A percentile compares a stretch with the other conserved stretches of the same genome.
Evolutionary conservation across 2,888 invertebrate species (phyloP).

Genomic region (Amphipoea oculea): DNA sequence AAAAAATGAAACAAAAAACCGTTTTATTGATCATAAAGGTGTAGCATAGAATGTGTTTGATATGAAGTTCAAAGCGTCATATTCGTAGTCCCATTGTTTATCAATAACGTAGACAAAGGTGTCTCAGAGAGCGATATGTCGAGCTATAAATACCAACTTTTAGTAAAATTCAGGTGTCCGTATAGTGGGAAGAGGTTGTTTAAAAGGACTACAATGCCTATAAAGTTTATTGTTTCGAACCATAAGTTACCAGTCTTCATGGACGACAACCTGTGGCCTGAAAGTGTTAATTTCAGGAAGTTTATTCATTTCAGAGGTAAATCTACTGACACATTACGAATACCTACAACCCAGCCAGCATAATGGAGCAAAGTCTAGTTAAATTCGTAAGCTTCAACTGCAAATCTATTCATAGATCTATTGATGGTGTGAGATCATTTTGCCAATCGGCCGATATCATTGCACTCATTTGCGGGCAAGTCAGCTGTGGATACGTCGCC

Average conservation of each 20-base stretch:
- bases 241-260: background rate
- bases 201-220: background rate
- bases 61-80: background rate
- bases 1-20: background rate
- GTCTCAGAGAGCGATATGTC: background rate
- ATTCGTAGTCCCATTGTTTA: background rate
- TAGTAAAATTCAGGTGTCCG: background rate
- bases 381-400: background rate
- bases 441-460: background rate
- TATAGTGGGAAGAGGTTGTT: background rate
- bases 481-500: background rate
- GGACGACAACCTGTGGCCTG: background rate
- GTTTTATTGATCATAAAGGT: background rate
- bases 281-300: background rate
- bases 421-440: too few species aligned
- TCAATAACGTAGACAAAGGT: background rate
- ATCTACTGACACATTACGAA: background rate
- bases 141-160: background rate
- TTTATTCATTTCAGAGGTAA: background rate
- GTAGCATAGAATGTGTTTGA: background rate
- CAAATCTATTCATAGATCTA: background rate
- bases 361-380: background rate
- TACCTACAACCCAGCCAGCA: background rate
- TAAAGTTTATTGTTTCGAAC: background rate
- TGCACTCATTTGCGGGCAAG: background rate